A percentile compares a stretch with the other conserved stretches of the same genome.
These are phyloP conservation scores for Darevskia mixta DNA, from an alignment of 2,797 vertebrate genomes.

Conservation along the genomic window DNA sequence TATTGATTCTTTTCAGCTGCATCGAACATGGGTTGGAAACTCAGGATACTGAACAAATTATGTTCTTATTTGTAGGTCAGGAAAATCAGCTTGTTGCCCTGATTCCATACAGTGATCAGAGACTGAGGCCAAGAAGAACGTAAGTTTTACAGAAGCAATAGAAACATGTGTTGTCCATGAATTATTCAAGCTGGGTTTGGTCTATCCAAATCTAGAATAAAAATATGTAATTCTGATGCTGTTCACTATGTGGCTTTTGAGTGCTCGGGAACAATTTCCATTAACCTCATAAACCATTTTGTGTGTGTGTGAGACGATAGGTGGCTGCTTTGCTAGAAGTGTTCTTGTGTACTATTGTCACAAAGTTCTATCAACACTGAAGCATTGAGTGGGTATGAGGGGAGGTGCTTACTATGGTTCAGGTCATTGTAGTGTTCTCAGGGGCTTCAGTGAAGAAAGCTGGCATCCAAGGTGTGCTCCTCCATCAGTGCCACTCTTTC, in stretches of 20 bases:
- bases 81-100: conserved; percentile 98
- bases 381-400: not conserved
- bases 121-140: conserved; percentile 95
- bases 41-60: not conserved
- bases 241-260: not conserved
- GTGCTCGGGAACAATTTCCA: not conserved
- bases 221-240: not conserved
- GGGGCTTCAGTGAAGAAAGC: not conserved
- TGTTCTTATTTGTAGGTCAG: conserved; percentile 84
- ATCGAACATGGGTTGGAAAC: not conserved
- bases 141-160: conserved; percentile 79
- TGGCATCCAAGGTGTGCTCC: not conserved
- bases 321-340: not conserved
- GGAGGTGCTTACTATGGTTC: not conserved
- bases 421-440: not conserved
- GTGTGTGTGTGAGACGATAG: not conserved
- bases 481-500: not conserved
- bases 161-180: not conserved
- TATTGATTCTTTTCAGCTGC: conserved; percentile 1
- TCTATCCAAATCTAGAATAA: not conserved
- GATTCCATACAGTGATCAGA: conserved; percentile 98
- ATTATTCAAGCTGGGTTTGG: conserved; percentile 25
- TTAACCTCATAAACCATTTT: not conserved
- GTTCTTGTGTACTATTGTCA: not conserved
- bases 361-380: not conserved